Percentiles rank a stretch among this genome's conserved stretches.
Conservation (phyloP, 37 sponge, comb jelly and placozoan genomes). For the Aplysina aerophoba region DNA sequence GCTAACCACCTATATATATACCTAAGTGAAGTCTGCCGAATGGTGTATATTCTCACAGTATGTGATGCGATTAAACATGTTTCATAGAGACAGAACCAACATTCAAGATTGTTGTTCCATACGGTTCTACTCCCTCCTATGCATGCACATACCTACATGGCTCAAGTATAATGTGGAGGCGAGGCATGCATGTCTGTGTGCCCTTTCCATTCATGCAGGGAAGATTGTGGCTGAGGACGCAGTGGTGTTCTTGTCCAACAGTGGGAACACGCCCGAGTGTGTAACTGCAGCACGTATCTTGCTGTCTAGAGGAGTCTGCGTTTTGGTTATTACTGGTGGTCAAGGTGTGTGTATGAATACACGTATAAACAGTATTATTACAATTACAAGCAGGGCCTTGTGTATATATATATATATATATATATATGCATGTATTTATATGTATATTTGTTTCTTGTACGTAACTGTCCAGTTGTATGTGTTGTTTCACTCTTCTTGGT, state of each 20-base stretch:
- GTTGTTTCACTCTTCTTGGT: background rate
- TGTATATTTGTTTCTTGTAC: background rate
- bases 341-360: conserved; percentile 35
- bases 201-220: conserved; percentile 25
- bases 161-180: background rate
- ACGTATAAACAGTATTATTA: too few relatives aligned
- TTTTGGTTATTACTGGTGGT: conserved; percentile 43
- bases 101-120: too few relatives aligned
- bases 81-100: too few relatives aligned
- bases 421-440: too few relatives aligned
- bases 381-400: too few relatives aligned
- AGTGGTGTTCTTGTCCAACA: conserved; percentile 82
- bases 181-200: background rate
- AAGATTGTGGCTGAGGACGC: conserved; percentile 65
- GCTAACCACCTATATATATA: too few relatives aligned
- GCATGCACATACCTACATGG: too few relatives aligned
- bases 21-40: too few relatives aligned
- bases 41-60: too few relatives aligned
- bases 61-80: too few relatives aligned
- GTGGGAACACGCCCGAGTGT: conserved; percentile 77
- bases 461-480: background rate
- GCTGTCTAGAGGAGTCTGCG: conserved; percentile 34
- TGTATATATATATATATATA: too few relatives aligned
- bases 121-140: background rate
- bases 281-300: conserved; percentile 60